Percentiles rank a stretch among this genome's conserved stretches.
phyloP scores from a whole-genome alignment of 1,140 invertebrate species.

The Drosophila nigrodunni region DNA sequence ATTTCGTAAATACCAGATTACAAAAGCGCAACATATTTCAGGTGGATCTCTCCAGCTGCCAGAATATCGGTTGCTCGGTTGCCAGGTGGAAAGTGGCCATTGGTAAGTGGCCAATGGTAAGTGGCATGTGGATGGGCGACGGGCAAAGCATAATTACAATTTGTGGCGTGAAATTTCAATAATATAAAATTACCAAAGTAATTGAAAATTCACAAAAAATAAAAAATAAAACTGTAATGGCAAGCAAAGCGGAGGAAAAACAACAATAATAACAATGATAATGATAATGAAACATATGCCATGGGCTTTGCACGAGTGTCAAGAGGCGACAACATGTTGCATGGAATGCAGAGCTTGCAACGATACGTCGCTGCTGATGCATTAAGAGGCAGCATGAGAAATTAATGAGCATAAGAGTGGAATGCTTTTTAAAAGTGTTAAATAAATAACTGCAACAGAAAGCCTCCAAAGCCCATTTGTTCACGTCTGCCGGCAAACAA shows the following conservation, averaged over 20 bases:
- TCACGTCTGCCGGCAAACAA: constrained; percentile 16
- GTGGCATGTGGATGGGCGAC: constrained; percentile 10
- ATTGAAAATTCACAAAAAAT: constrained; percentile 68
- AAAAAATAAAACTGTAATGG: background rate
- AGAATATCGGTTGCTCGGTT: background rate
- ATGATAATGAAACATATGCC: constrained; percentile 67
- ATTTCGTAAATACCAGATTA: constrained; percentile 79
- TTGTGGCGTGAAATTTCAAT: constrained; percentile 79
- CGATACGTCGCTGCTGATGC: constrained; percentile 18
- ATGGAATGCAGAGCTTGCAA: background rate
- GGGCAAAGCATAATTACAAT: constrained; percentile 78
- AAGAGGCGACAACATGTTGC: background rate
- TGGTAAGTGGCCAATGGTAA: background rate
- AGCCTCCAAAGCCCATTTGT: constrained; percentile 53
- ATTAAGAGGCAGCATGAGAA: constrained; percentile 81
- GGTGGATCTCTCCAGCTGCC: constrained; percentile 21
- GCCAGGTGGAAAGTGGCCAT: background rate
- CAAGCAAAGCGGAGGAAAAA: background rate
- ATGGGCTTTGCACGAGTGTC: constrained; percentile 20
- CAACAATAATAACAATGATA: constrained; percentile 51
- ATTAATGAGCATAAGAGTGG: constrained; percentile 79
- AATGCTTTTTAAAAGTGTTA: constrained; percentile 83
- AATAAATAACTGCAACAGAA: constrained; percentile 81
- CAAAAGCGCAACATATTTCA: constrained; percentile 73
- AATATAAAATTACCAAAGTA: constrained; percentile 84